Percentiles rank a stretch among this genome's conserved stretches.
Evolutionary conservation across 2,888 invertebrate species (phyloP).

Genomic region (Lepetodrilus schrolli): DNA sequence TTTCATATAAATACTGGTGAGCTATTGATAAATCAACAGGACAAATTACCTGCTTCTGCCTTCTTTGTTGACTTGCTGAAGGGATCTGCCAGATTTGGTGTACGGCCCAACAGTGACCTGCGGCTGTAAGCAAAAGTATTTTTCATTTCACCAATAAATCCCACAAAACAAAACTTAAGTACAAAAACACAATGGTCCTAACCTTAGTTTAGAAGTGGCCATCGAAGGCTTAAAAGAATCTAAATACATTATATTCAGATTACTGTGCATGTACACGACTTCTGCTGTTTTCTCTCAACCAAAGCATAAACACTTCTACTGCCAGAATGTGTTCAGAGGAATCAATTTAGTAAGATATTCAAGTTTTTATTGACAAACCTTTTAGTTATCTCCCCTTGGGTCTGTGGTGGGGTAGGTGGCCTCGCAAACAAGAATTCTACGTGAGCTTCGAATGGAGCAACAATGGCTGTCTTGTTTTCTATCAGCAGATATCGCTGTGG

Average conservation of each 20-base stretch:
- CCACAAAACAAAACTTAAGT: too few relatives aligned
- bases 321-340: not conserved
- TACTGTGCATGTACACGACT: too few relatives aligned
- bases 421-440: slow-evolving; percentile 63
- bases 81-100: slow-evolving; percentile 69
- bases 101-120: slow-evolving; percentile 61
- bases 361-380: not conserved
- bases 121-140: slow-evolving; percentile 46
- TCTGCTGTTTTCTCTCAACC: too few relatives aligned
- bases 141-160: too few relatives aligned
- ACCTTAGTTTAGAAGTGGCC: too few relatives aligned
- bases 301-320: not conserved
- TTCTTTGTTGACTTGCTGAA: slow-evolving; percentile 60
- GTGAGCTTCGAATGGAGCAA: slow-evolving; percentile 58
- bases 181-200: too few relatives aligned
- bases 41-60: slow-evolving; percentile 59
- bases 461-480: slow-evolving; percentile 69
- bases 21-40: too few relatives aligned
- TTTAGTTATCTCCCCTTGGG: not conserved
- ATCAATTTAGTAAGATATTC: not conserved
- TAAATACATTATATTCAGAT: too few relatives aligned
- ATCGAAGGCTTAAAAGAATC: too few relatives aligned
- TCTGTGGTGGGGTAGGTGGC: slow-evolving; percentile 62
- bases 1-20: too few relatives aligned
- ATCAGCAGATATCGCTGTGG: slow-evolving; percentile 65